Evolutionary conservation across 2,888 invertebrate species (phyloP), one percentile per base, ranked within the genome.

Genomic region (Dendrolimus pini): DNA sequence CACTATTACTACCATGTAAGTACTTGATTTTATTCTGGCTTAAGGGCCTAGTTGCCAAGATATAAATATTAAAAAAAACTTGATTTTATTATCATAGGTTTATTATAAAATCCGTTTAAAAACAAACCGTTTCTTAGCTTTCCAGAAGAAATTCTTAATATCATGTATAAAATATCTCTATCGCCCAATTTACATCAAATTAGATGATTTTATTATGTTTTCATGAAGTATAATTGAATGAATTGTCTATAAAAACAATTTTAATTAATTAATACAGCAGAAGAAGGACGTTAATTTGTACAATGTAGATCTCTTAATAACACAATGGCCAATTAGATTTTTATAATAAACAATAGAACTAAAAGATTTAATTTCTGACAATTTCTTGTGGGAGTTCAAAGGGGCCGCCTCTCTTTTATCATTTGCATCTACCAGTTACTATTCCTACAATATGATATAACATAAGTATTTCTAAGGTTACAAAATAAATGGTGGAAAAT

Each of bases 251-350:
- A 30, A 30, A 30, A 30, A 54, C 52, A 8, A 60, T 55, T 56
- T 54, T 41, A 54, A 53, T 58, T 58, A 56, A 61, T 57, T 59
- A 59, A 42, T 41, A 18, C 10, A 42, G 52, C 12, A 30, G 13
- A 7, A 58, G 56, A 54, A 54, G 2, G 13, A 47, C 12, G 47
- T 9, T 47, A 47, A 63, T 57, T 61, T 67, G 65, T 69, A 67
- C 60, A 59, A 55, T 56, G 57, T 57, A 56, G 66, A 66, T 69
- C 64, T 54, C 54, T 54, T 41, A 61, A 65, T 30, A 30, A 30
- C 6, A 73, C 72, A 74, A 73, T 74, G 65, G 63, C 57, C 63
- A 66, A 68, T 74, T 66, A 69, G 57, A 57, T 61, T 56, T 69
- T 64, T 61, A 65, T 60, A 58, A 61, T 62, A 68, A 67, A 69